Evolutionary conservation across 2,888 invertebrate genomes (phyloP).

Genomic region (Chalcosyrphus nemorum): DNA sequence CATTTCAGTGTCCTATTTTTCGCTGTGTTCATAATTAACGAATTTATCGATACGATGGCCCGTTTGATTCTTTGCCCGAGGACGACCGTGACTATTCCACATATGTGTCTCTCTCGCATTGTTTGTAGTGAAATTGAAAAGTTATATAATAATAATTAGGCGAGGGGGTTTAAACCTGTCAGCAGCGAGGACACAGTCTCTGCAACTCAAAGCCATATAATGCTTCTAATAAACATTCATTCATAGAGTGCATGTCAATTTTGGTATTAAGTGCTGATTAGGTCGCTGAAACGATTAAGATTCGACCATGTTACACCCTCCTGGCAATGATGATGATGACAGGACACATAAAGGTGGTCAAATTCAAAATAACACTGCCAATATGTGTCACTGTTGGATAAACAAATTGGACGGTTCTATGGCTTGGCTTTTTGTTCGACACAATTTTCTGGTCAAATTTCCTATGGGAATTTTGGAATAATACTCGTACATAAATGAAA

Average conservation of each 20-base stretch:
- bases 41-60: slow-evolving; percentile 28
- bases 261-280: slow-evolving; percentile 11
- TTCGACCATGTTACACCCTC: background rate
- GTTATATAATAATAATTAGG: slow-evolving; percentile 25
- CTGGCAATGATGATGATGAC: background rate
- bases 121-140: slow-evolving; percentile 56
- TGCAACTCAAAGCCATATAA: background rate
- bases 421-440: no score
- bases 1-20: background rate
- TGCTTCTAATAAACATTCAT: slow-evolving; percentile 3
- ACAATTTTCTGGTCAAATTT: no score
- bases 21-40: slow-evolving; percentile 56
- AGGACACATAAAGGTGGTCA: background rate
- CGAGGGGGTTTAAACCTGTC: slow-evolving; percentile 7
- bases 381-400: background rate
- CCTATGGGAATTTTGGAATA: no score
- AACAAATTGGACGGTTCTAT: no score
- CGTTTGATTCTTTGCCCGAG: slow-evolving; percentile 3
- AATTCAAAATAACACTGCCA: background rate
- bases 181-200: background rate
- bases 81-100: background rate
- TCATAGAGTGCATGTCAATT: slow-evolving; percentile 15
- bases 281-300: slow-evolving; percentile 9
- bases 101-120: background rate
- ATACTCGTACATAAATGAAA: no score